These are phyloP conservation scores for Isaurus tuberculatus DNA, from an alignment of 92 coral and sea anemone species.

Conservation along the genomic window DNA sequence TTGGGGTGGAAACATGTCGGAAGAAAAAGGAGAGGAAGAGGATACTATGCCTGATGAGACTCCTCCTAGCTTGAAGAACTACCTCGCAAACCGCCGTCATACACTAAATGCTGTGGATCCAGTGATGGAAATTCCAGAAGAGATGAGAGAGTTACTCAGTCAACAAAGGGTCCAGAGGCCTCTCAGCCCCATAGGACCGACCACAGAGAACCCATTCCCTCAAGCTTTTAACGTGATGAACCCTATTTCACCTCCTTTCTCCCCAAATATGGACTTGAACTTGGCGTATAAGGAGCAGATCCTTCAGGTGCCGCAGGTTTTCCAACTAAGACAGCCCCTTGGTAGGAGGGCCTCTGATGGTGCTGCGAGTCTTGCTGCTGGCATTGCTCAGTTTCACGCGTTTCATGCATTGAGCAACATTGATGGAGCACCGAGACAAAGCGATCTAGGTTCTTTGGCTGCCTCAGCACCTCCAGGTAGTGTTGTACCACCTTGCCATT, in stretches of 20 bases:
- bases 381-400: conserved; percentile 96
- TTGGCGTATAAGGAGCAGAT: conserved; percentile 91
- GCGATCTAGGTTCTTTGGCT: conserved; percentile 77
- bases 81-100: conserved; percentile 89
- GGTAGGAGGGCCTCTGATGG: conserved; percentile 98
- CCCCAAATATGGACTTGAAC: conserved; percentile 81
- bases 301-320: conserved; percentile 88
- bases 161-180: conserved; percentile 75
- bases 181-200: conserved; percentile 59
- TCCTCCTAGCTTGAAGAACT: conserved; percentile 85
- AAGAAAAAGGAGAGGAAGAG: conserved; percentile 85
- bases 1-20: conserved; percentile 59
- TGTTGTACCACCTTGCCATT: conserved; percentile 51
- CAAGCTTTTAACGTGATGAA: conserved; percentile 64
- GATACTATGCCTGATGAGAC: conserved; percentile 90
- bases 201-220: conserved; percentile 54
- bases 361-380: conserved; percentile 92
- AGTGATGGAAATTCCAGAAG: conserved; percentile 84
- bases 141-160: conserved; percentile 76
- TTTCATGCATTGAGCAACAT: conserved; percentile 77
- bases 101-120: conserved; percentile 93
- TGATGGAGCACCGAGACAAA: conserved; percentile 63
- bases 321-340: conserved; percentile 87
- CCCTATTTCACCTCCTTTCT: conserved; percentile 74
- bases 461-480: conserved; percentile 62